Evolutionary conservation across 37 sponge, comb jelly and placozoan species (phyloP).

Genomic region (Agelas oroides): DNA sequence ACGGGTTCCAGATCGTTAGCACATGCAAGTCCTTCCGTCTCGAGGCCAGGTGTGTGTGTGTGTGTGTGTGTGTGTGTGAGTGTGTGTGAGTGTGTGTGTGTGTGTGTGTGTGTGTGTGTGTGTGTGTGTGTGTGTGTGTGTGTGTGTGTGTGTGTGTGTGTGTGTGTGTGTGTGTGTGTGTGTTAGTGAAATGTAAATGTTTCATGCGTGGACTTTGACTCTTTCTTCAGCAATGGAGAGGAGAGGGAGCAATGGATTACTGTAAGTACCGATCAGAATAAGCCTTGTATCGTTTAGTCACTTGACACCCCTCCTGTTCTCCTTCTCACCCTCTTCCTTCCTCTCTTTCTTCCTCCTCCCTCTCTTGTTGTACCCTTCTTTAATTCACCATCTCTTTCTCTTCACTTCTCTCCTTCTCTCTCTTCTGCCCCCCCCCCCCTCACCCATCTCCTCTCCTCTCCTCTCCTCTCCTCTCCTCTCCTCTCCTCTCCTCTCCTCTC

Average conservation of each 20-base stretch:
- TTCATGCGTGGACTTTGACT: too few species aligned
- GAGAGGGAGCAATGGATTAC: slow-evolving; percentile 8
- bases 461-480: background rate
- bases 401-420: too few species aligned
- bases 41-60: slow-evolving; percentile 57
- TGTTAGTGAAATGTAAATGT: background rate
- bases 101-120: background rate
- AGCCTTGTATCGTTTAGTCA: background rate
- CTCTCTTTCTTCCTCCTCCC: too few species aligned
- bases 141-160: background rate
- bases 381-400: too few species aligned
- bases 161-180: slow-evolving; percentile 4
- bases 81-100: background rate
- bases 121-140: background rate
- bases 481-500: too few species aligned
- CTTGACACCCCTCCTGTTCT: too few species aligned
- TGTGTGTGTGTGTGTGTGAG: background rate
- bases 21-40: slow-evolving; percentile 85
- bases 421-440: background rate
- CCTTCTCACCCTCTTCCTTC: too few species aligned
- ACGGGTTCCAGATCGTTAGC: slow-evolving; percentile 78
- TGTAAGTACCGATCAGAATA: too few species aligned
- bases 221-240: slow-evolving; percentile 6
- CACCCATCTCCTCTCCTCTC: background rate
- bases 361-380: too few species aligned